phyloP scores from a whole-genome alignment of 2,797 vertebrate genomes.

The Cossypha heuglini region DNA sequence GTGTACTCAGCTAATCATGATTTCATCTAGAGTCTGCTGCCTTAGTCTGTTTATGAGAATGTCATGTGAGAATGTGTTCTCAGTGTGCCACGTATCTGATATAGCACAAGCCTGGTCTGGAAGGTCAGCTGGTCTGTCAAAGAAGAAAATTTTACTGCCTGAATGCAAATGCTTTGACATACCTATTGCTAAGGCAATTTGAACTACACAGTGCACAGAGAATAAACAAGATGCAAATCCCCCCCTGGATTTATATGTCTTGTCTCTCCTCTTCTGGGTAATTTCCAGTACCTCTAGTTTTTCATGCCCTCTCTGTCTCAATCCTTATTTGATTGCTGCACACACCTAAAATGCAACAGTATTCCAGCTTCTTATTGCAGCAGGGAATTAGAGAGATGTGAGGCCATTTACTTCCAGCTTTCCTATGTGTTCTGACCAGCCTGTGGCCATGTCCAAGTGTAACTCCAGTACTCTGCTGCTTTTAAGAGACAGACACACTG shows the following conservation, averaged over 20 bases:
- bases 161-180: neutral
- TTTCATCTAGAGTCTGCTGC: neutral
- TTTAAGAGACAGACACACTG: neutral
- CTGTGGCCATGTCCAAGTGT: neutral
- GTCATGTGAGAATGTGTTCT: neutral
- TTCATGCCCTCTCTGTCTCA: neutral
- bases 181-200: neutral
- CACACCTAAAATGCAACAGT: neutral
- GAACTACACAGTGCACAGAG: neutral
- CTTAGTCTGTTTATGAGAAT: neutral
- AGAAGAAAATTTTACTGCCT: neutral
- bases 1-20: neutral
- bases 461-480: neutral
- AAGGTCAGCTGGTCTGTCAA: neutral
- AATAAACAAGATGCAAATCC: neutral
- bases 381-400: neutral
- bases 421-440: neutral
- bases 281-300: neutral
- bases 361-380: neutral
- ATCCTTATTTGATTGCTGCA: neutral
- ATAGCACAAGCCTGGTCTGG: neutral
- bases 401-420: neutral
- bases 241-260: accelerated
- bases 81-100: neutral
- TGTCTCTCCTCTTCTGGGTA: neutral